Evolutionary conservation across 2,113 vertebrate species (phyloP).

Genomic region (Cyanistes caeruleus): DNA sequence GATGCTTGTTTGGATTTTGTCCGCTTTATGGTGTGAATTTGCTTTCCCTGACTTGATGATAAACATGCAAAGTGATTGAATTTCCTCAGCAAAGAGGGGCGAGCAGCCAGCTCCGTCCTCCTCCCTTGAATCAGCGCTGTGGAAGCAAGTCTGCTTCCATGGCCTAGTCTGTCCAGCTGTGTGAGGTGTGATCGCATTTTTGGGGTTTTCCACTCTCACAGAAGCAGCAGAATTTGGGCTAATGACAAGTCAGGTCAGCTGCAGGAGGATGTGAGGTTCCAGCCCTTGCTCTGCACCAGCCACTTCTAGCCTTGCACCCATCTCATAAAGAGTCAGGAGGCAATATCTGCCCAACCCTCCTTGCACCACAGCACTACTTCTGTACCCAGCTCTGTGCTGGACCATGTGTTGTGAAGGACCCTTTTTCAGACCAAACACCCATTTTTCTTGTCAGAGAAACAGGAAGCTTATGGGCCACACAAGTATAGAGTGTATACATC

Average conservation of each 20-base stretch:
- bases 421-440: background rate
- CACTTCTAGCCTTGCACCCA: accelerated
- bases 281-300: background rate
- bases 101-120: background rate
- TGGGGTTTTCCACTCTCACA: background rate
- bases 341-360: accelerated
- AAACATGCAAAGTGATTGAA: accelerated
- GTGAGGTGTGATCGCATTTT: background rate
- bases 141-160: background rate
- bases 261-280: background rate
- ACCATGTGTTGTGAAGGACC: accelerated
- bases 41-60: background rate
- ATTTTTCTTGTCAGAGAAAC: background rate
- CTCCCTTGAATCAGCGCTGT: background rate
- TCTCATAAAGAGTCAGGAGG: background rate
- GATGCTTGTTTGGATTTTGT: background rate
- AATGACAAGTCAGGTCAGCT: background rate
- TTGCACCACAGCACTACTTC: background rate
- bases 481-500: background rate
- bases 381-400: background rate
- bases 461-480: background rate
- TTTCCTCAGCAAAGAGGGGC: accelerated
- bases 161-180: background rate
- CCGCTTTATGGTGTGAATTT: background rate
- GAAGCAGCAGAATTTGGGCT: background rate